A percentile compares a stretch with the other conserved stretches of the same genome.
Conservation (phyloP, 2,888 invertebrate genomes). For the Nomada lathburiana region DNA sequence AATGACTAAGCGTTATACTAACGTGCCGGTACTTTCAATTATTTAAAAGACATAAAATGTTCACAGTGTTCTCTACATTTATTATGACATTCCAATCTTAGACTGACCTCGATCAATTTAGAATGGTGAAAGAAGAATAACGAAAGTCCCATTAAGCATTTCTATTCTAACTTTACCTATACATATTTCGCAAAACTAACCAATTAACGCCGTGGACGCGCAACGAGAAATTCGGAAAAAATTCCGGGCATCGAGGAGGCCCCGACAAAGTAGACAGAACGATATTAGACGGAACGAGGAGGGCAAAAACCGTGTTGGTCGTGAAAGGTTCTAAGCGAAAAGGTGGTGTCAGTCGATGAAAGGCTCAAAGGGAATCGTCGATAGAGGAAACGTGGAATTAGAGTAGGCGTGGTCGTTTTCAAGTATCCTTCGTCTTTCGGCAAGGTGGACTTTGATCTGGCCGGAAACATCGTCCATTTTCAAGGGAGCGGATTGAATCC, state of each 20-base stretch:
- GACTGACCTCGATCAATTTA: too few species aligned
- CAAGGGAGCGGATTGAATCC: slow-evolving; percentile 44
- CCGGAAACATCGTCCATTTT: slow-evolving; percentile 45
- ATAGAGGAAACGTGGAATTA: slow-evolving; percentile 61
- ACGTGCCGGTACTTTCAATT: too few species aligned
- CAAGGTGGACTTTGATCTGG: slow-evolving; percentile 57
- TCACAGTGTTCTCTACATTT: too few species aligned
- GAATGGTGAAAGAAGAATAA: too few species aligned
- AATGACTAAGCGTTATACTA: too few species aligned
- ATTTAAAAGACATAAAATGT: too few species aligned
- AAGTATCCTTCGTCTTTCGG: slow-evolving; percentile 48
- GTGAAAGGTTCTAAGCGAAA: slow-evolving; percentile 30
- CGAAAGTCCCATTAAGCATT: background rate
- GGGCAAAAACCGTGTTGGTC: background rate
- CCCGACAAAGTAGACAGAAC: slow-evolving; percentile 43
- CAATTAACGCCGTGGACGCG: background rate
- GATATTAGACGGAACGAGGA: slow-evolving; percentile 56
- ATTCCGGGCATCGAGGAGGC: slow-evolving; percentile 16
- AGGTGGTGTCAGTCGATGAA: slow-evolving; percentile 52
- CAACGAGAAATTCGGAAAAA: slow-evolving; percentile 20
- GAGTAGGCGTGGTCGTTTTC: slow-evolving; percentile 61
- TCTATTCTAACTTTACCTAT: too few species aligned
- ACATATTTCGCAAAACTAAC: slow-evolving; percentile 1
- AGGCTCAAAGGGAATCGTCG: slow-evolving; percentile 63
- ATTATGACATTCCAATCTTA: too few species aligned